Evolutionary conservation across 2,888 invertebrate genomes (phyloP).

Genomic region (Sarcophaga variegata): DNA sequence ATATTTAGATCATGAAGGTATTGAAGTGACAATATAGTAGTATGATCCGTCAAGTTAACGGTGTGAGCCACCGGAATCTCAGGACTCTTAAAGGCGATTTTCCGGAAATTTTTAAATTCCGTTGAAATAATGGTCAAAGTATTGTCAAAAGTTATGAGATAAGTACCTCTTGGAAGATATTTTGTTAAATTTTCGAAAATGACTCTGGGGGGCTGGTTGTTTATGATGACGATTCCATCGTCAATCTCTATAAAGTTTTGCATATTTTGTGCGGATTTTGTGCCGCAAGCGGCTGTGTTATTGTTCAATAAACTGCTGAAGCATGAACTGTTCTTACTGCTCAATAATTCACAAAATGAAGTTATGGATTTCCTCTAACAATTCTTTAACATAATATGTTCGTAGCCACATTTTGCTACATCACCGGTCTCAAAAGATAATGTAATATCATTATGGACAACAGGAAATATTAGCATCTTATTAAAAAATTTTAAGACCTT

Average conservation of each 20-base stretch:
- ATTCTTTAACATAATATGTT: constrained; percentile 25
- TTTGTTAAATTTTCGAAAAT: too few species aligned
- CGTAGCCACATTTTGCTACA: constrained; percentile 15
- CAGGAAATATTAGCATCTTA: constrained; percentile 6
- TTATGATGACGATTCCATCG: too few species aligned
- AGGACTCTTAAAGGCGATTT: constrained; percentile 34
- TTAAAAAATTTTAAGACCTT: background rate
- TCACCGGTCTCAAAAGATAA: background rate
- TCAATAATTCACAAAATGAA: constrained; percentile 31
- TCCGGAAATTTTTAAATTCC: constrained; percentile 14
- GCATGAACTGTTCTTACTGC: background rate
- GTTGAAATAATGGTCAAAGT: constrained; percentile 9
- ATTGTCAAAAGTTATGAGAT: background rate
- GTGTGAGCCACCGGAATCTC: constrained; percentile 30
- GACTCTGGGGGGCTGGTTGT: too few species aligned
- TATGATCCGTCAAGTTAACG: background rate
- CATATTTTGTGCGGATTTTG: too few species aligned
- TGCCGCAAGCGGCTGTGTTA: constrained; percentile 15
- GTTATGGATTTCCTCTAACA: constrained; percentile 34
- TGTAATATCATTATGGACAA: constrained; percentile 3
- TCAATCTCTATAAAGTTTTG: too few species aligned
- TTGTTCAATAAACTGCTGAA: constrained; percentile 34
- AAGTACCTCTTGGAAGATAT: background rate
- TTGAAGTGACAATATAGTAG: too few species aligned
- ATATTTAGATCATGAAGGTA: too few species aligned